Evolutionary conservation across 2,888 invertebrate species (phyloP), one percentile per base, ranked within the genome.

Genomic region (Tyria jacobaeae): DNA sequence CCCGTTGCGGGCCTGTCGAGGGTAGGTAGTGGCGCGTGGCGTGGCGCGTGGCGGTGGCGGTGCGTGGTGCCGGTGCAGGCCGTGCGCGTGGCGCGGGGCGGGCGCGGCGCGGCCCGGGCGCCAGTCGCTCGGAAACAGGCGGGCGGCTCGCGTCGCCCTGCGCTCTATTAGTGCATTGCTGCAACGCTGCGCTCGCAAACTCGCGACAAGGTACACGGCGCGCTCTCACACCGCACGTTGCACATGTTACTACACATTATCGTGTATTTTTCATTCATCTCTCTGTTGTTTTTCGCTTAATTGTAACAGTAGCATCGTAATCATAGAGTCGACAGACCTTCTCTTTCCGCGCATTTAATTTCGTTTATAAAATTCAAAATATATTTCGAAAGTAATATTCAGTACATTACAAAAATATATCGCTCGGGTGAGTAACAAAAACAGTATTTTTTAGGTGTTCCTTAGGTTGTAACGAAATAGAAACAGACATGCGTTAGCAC

Each of bases 81-180:
- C 84, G 83, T 81, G 87, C 73, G 75, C 68, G 80, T 75, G 79
- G 80, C 79, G 86, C 84, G 83, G 78, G 85, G 85, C 83, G 86
- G 76, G 81, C 79, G 85, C 86, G 84, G 78, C 84, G 85, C 87
- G 88, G 86, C 91, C 91, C 90, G 91, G 91, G 90, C 92, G 91
- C 86, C 92, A 92, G 92, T 92, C 88, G 92, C 91, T 91, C 90
- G 83, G 83, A 83, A 85, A 81, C 87, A 87, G 87, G 91, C 92
- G 89, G 86, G 86, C 88, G 89, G 86, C 89, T 86, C 88, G 88
- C 86, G 90, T 89, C 89, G 90, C 89, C 85, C 82, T 83, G 83
- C 82, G 80, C 78, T 82, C 73, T 78, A 72, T 80, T 76, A 75
- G 82, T 86, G 88, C 86, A 84, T 74, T 86, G 84, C 82, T 86